A percentile compares a stretch with the other conserved stretches of the same genome.
Evolutionary conservation across 2,888 invertebrate species (phyloP).

Genomic region (Rugalucina vietnamica): DNA sequence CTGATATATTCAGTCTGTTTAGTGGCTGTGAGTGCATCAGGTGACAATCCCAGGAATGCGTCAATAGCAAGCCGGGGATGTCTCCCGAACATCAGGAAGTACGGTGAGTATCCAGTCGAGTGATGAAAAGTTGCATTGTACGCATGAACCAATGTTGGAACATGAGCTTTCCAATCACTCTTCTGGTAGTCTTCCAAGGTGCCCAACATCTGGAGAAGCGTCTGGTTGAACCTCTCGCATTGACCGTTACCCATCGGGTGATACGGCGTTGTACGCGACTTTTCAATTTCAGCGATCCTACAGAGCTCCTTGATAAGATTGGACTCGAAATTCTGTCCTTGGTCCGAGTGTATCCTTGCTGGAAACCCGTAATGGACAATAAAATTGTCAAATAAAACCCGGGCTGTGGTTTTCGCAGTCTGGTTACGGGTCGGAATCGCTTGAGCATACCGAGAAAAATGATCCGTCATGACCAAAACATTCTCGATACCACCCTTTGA

Average conservation of each 20-base stretch:
- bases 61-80: background rate
- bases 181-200: background rate
- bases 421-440: background rate
- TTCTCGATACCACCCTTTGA: background rate
- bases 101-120: background rate
- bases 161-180: no score
- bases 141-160: no score
- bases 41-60: background rate
- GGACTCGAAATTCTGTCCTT: background rate
- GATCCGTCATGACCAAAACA: background rate
- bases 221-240: slow-evolving; percentile 13
- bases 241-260: no score
- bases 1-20: background rate
- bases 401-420: background rate
- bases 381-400: background rate
- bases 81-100: slow-evolving; percentile 13
- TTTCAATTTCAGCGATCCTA: background rate
- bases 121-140: background rate
- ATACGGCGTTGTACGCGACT: no score
- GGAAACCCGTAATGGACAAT: no score
- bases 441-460: background rate
- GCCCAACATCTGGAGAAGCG: background rate
- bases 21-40: no score
- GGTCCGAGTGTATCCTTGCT: background rate
- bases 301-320: background rate